Evolutionary conservation across 2,888 invertebrate genomes (phyloP).

Genomic region (Drosophila setosimentum): DNA sequence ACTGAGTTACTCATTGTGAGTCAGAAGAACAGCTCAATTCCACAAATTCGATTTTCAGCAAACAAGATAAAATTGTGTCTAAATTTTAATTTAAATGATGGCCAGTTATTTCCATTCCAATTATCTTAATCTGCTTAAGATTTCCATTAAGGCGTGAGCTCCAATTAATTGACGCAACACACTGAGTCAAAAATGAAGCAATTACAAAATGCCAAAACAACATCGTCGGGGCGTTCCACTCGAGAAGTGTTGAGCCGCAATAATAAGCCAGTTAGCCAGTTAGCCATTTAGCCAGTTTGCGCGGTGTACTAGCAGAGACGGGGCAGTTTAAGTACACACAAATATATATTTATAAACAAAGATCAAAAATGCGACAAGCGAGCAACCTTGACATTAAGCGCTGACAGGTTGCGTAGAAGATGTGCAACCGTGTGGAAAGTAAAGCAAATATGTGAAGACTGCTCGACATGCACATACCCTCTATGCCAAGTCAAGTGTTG

Average conservation of each 20-base stretch:
- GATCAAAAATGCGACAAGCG: conserved; percentile 41
- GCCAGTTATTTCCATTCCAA: conserved; percentile 9
- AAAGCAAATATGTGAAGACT: conserved; percentile 13
- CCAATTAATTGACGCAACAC: conserved; percentile 56
- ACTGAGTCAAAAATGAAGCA: conserved; percentile 62
- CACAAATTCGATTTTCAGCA: background rate
- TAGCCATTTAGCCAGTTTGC: conserved; percentile 40
- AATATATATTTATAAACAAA: conserved; percentile 30
- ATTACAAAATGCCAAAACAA: conserved; percentile 67
- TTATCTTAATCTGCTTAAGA: conserved; percentile 53
- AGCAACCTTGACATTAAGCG: conserved; percentile 73
- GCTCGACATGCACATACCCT: conserved; percentile 20
- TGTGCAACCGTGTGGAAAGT: conserved; percentile 70
- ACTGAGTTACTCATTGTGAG: too few relatives aligned
- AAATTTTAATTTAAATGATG: background rate
- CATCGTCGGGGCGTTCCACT: conserved; percentile 67
- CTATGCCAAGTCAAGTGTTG: too few relatives aligned
- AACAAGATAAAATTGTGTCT: background rate
- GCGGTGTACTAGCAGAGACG: conserved; percentile 24
- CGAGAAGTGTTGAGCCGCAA: conserved; percentile 66
- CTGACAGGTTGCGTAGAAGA: conserved; percentile 60
- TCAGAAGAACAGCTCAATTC: background rate
- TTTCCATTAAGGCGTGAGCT: conserved; percentile 53
- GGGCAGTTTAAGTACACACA: conserved; percentile 16
- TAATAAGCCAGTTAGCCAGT: conserved; percentile 45